Evolutionary conservation across 2,888 invertebrate species (phyloP).

Genomic region (Chromoteleia sp.): DNA sequence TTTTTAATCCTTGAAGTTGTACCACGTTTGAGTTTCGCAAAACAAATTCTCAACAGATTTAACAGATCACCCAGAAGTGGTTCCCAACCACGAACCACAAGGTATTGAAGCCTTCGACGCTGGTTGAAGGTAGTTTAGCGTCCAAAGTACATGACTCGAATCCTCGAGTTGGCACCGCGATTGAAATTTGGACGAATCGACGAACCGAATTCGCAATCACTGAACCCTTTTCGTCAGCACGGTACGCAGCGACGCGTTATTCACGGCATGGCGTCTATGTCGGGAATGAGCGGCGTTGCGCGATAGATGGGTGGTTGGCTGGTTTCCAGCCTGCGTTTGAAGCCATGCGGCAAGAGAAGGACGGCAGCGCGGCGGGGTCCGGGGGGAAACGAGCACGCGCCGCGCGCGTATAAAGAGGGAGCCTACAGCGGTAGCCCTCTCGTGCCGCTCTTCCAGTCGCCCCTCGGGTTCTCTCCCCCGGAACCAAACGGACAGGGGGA

Average conservation of each 20-base stretch:
- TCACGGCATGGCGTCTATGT: conserved; percentile 83
- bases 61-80: conserved; percentile 8
- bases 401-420: conserved; percentile 75
- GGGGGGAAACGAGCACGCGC: conserved; percentile 83
- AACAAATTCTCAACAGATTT: too few species aligned
- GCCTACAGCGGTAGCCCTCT: conserved; percentile 72
- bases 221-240: conserved; percentile 54
- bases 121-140: too few species aligned
- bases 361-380: conserved; percentile 27
- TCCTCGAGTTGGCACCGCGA: too few species aligned
- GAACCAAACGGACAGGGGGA: conserved; percentile 69
- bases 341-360: conserved; percentile 64
- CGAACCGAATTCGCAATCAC: conserved; percentile 26
- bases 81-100: not conserved
- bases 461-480: conserved; percentile 76
- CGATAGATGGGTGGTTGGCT: conserved; percentile 80
- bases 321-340: conserved; percentile 75
- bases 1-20: too few species aligned
- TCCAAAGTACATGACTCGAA: too few species aligned
- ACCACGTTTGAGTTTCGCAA: too few species aligned
- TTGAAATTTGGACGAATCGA: too few species aligned
- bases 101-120: too few species aligned
- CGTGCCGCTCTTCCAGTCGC: conserved; percentile 66
- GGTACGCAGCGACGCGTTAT: conserved; percentile 76
- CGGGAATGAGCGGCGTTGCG: conserved; percentile 80